Percentiles rank a stretch among this genome's conserved stretches.
phyloP scores from a whole-genome alignment of 2,113 vertebrate genomes.

The Paraplagusia blochii region DNA sequence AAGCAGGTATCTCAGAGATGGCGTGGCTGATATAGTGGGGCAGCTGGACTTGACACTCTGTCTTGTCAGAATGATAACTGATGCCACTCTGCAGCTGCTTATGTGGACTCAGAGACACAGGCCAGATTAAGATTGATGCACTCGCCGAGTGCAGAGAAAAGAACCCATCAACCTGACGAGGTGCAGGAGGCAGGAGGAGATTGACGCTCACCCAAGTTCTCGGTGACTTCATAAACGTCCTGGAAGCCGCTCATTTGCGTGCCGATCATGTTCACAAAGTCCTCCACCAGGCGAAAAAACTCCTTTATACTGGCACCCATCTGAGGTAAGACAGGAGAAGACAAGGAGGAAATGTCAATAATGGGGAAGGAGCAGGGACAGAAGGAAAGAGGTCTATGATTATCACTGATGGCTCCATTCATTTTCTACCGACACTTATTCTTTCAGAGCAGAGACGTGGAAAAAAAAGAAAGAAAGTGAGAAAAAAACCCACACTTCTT shows the following conservation, averaged over 20 bases:
- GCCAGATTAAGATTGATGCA: slow-evolving; percentile 47
- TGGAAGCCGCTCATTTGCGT: slow-evolving; percentile 95
- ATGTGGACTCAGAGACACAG: slow-evolving; percentile 18
- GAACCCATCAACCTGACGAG: slow-evolving; percentile 39
- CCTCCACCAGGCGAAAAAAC: slow-evolving; percentile 88
- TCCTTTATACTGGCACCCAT: slow-evolving; percentile 89
- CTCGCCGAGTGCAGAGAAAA: slow-evolving; percentile 11
- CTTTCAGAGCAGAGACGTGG: slow-evolving; percentile 18
- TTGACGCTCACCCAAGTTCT: slow-evolving; percentile 90
- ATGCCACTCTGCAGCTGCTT: slow-evolving; percentile 24
- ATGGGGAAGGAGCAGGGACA: background rate
- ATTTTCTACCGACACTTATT: slow-evolving; percentile 11
- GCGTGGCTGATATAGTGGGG: slow-evolving; percentile 3
- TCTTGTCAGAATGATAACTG: slow-evolving; percentile 43
- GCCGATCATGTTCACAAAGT: slow-evolving; percentile 92
- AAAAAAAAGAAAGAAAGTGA: slow-evolving; percentile 10
- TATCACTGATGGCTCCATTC: slow-evolving; percentile 6
- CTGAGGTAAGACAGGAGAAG: slow-evolving; percentile 61
- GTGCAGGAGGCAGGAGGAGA: slow-evolving; percentile 23
- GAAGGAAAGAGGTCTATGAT: background rate
- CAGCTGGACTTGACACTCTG: slow-evolving; percentile 22
- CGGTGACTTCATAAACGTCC: slow-evolving; percentile 94
- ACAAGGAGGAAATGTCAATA: slow-evolving; percentile 17
- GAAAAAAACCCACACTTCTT: slow-evolving; percentile 29
- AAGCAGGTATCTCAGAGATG: slow-evolving; percentile 10